Conservation (phyloP, 2,888 invertebrate genomes). For the Melieria picta region DNA sequence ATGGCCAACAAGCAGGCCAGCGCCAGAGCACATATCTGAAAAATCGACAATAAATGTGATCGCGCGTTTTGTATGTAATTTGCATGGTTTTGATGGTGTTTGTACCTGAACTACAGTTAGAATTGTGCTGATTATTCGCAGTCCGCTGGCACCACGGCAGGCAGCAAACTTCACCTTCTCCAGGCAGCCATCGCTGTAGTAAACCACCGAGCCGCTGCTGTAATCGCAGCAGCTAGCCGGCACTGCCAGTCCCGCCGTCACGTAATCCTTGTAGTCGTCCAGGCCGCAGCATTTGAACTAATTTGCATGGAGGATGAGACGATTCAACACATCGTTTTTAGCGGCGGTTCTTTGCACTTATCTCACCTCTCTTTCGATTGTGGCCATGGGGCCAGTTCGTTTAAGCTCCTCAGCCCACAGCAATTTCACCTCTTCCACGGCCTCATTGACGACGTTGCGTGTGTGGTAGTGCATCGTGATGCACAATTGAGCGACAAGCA, state of each 20-base stretch:
- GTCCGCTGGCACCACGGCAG: constrained; percentile 1
- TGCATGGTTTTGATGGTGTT: background rate
- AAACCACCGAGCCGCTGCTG: constrained; percentile 1
- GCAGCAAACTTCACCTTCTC: constrained; percentile 26
- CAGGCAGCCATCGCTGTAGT: constrained; percentile 25
- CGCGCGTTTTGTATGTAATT: no score
- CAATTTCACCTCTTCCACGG: constrained; percentile 7
- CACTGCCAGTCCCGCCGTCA: constrained; percentile 8
- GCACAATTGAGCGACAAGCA: constrained; percentile 10
- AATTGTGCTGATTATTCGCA: background rate
- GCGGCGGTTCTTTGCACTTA: background rate
- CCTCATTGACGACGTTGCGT: constrained; percentile 5
- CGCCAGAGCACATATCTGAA: no score
- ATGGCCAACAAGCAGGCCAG: no score
- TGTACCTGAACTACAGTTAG: constrained; percentile 10
- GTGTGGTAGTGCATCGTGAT: constrained; percentile 15
- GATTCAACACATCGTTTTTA: background rate
- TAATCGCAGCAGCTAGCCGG: constrained; percentile 27
- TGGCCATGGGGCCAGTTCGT: constrained; percentile 24
- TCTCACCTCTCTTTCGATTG: constrained; percentile 22
- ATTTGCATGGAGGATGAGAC: background rate
- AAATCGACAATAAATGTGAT: no score
- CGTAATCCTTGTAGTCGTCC: constrained; percentile 24
- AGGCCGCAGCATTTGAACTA: constrained; percentile 36
- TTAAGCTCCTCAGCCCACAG: constrained; percentile 26